Conservation (phyloP, 2,888 invertebrate genomes). For the Oxytorus armatus region DNA sequence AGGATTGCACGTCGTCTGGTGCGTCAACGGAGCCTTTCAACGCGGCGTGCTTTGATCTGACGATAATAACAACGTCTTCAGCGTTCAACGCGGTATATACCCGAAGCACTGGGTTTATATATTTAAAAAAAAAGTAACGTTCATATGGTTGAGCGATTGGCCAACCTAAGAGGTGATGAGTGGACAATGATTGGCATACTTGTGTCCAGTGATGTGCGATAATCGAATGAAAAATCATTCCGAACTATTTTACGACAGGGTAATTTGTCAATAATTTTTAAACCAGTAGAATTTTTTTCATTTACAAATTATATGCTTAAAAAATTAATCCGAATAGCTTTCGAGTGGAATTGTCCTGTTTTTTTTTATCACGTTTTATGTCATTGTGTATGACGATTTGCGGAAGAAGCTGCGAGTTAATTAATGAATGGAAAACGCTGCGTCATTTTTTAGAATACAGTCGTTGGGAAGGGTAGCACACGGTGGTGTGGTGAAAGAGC, state of each 20-base stretch:
- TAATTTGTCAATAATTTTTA: neutral
- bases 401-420: neutral
- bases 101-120: constrained; percentile 11
- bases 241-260: neutral
- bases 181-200: neutral
- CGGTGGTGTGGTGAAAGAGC: neutral
- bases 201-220: neutral
- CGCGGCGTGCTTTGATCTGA: constrained; percentile 62
- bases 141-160: constrained; percentile 8
- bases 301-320: too few species aligned
- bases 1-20: constrained; percentile 44
- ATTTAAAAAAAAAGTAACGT: constrained; percentile 6
- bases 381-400: neutral
- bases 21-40: constrained; percentile 60
- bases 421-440: constrained; percentile 8
- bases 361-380: neutral
- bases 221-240: constrained; percentile 1
- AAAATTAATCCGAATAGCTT: neutral
- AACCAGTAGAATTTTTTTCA: neutral
- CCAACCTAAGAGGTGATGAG: neutral
- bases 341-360: neutral
- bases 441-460: constrained; percentile 18
- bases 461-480: too few species aligned
- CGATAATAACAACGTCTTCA: constrained; percentile 62
- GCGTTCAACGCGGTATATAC: constrained; percentile 18